These are phyloP conservation scores for Andrena haemorrhoa DNA, from an alignment of 2,888 invertebrate species.

Conservation along the genomic window DNA sequence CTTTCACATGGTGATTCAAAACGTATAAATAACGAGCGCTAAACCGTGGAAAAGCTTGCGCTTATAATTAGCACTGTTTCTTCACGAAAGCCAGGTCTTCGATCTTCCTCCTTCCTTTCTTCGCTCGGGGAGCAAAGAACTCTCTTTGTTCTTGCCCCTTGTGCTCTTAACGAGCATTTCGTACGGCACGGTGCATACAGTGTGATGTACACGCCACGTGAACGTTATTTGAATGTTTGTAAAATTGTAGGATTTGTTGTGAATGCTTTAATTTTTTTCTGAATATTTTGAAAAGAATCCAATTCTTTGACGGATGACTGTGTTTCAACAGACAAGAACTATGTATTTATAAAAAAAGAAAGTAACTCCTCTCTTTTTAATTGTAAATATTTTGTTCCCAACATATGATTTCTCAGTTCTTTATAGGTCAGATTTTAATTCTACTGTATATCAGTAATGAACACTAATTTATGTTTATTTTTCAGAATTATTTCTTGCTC, in stretches of 20 bases:
- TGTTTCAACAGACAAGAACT: too few relatives aligned
- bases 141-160: conserved; percentile 30
- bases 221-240: neutral
- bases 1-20: conserved; percentile 41
- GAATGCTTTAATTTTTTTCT: too few relatives aligned
- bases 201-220: neutral
- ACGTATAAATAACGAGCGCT: conserved; percentile 56
- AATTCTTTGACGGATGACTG: too few relatives aligned
- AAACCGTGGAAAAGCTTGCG: conserved; percentile 41
- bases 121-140: conserved; percentile 1
- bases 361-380: too few relatives aligned
- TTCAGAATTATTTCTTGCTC: too few relatives aligned
- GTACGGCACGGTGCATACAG: neutral
- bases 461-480: too few relatives aligned
- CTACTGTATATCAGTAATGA: too few relatives aligned
- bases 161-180: conserved; percentile 11
- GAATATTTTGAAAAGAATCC: too few relatives aligned
- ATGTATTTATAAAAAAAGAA: too few relatives aligned
- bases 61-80: conserved; percentile 62
- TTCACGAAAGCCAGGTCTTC: conserved; percentile 45
- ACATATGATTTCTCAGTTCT: too few relatives aligned
- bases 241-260: neutral
- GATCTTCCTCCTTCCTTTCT: conserved; percentile 36
- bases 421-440: too few relatives aligned
- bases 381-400: too few relatives aligned